phyloP scores from a whole-genome alignment of 2,113 vertebrate genomes.

The cattle (Bos taurus) region ARS-UCD2.0 NC_037340.1:52432501-52433000 shows the following conservation, averaged over 20 bases:
- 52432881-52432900: neutral
- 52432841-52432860: neutral
- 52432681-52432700: neutral
- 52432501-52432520: neutral
- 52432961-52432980: neutral
- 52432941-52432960: neutral
- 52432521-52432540: neutral
- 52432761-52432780: neutral
- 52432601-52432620: neutral
- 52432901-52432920: too few species aligned
- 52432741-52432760: neutral
- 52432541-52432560: neutral
- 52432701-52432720: neutral
- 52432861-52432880: neutral
- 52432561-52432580: neutral
- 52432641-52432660: neutral
- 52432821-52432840: neutral
- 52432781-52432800: neutral
- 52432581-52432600: neutral
- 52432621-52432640: neutral
- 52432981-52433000: neutral
- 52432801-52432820: neutral
- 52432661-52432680: neutral
- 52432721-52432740: neutral
- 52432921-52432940: neutral